Evolutionary conservation across 2,888 invertebrate species (phyloP), one percentile per base, ranked within the genome.

Genomic region (Anticlea derivata): DNA sequence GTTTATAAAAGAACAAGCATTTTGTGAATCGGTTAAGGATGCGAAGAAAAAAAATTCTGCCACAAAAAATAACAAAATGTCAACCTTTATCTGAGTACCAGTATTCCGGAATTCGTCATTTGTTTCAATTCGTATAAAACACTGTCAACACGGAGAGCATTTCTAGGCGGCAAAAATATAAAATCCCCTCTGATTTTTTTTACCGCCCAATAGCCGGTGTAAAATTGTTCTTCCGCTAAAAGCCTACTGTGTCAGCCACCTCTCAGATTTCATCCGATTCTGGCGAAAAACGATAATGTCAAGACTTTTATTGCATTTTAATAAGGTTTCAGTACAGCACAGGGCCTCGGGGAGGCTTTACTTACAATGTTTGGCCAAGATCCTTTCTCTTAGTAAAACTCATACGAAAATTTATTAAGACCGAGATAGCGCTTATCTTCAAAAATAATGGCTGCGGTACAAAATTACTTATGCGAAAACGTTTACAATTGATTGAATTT

Each of bases 291-390:
- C 70, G 77, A 77, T 77, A 72, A 72, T 69, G 64, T 67, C 67
- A 60, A 65, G 68, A 72, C 65, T 78, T 76, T 82, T 80, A 81
- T 80, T 75, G 76, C 80, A 69, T 76, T 81, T 78, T 81, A 83
- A 80, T 58, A 57, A 59, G 65, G 64, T 31, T 63, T 51, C 55
- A 46, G 62, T 65, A 68, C 56, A 34, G 60, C 64, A 66, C 67
- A 50, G 31, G 24, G 68, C 74, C 70, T 50, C 49, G 50, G 70
- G 73, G 68, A 20, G 7, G 24, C 31, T 60, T 58, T 58, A 50
- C 56, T 62, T 63, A 53, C 55, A 63, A 60, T 74, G 66, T 77
- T 74, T 78, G 53, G 49, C 37, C 23, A 44, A 39, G 30, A 53
- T 54, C 52, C 55, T 49, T 58, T 56, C 52, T 33, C 10, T 13